These are phyloP conservation scores for Alectoris magna DNA, from an alignment of 2,797 vertebrate genomes.

Conservation along the genomic window DNA sequence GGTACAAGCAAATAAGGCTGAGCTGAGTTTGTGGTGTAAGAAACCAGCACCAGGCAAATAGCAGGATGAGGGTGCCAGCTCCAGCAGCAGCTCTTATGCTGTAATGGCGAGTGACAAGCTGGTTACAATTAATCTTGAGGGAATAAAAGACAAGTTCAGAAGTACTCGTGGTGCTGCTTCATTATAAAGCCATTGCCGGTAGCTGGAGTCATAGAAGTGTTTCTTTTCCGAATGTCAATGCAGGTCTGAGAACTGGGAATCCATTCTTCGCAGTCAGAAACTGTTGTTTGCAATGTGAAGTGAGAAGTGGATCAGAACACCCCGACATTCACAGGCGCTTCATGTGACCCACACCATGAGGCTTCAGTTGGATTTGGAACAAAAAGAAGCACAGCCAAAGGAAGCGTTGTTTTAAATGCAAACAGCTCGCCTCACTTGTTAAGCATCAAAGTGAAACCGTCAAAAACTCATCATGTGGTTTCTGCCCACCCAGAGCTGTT, in stretches of 20 bases:
- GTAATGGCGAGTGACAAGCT: neutral
- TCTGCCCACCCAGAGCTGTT: neutral
- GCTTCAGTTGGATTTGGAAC: neutral
- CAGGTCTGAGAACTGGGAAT: neutral
- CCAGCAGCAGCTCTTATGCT: neutral
- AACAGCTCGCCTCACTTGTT: neutral
- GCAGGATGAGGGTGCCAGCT: neutral
- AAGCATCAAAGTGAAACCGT: neutral
- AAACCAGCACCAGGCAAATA: neutral
- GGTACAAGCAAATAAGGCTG: neutral
- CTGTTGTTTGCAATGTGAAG: accelerated
- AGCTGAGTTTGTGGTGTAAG: neutral
- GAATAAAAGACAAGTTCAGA: neutral
- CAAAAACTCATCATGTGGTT: accelerated
- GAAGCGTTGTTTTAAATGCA: neutral
- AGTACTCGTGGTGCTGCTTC: neutral
- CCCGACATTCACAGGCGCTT: neutral
- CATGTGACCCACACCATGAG: neutral
- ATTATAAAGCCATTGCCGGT: neutral
- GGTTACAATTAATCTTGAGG: neutral
- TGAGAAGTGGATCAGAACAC: neutral
- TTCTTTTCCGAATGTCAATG: neutral
- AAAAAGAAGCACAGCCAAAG: neutral
- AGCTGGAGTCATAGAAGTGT: neutral
- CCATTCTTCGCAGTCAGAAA: neutral